phyloP scores from a whole-genome alignment of 1,140 invertebrate genomes.

The Hyphantria cunea region DNA sequence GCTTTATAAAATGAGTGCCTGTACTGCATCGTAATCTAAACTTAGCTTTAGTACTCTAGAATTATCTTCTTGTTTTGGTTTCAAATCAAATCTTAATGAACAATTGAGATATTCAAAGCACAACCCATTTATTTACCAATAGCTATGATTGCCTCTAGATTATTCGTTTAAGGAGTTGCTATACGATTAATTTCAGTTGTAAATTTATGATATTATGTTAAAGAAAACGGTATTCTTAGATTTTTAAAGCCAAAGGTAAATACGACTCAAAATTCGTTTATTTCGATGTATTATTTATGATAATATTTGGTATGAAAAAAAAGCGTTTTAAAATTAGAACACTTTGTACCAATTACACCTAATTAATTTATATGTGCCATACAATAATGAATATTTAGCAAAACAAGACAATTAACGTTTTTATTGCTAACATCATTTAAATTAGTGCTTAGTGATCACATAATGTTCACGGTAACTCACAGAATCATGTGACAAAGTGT shows the following conservation, averaged over 20 bases:
- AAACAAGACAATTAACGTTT: constrained; percentile 30
- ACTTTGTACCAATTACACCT: constrained; percentile 23
- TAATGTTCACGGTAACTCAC: constrained; percentile 3
- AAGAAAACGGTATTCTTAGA: no score
- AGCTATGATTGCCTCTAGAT: no score
- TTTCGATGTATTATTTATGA: background rate
- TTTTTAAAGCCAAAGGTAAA: background rate
- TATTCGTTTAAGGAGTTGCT: no score
- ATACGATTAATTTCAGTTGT: no score
- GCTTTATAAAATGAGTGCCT: no score
- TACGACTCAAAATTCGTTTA: background rate
- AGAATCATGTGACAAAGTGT: background rate
- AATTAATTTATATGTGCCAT: constrained; percentile 28
- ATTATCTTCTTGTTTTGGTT: no score
- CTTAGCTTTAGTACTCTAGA: no score
- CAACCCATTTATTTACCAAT: no score
- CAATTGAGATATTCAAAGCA: no score
- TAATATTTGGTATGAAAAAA: constrained; percentile 4
- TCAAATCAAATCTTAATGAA: no score
- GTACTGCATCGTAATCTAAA: no score
- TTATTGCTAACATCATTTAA: constrained; percentile 26
- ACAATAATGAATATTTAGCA: constrained; percentile 33
- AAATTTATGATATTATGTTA: no score
- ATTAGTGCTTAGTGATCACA: constrained; percentile 9
- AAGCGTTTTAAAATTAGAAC: constrained; percentile 14